Conservation (phyloP, 2,113 vertebrate genomes). For the Turnix velox region DNA sequence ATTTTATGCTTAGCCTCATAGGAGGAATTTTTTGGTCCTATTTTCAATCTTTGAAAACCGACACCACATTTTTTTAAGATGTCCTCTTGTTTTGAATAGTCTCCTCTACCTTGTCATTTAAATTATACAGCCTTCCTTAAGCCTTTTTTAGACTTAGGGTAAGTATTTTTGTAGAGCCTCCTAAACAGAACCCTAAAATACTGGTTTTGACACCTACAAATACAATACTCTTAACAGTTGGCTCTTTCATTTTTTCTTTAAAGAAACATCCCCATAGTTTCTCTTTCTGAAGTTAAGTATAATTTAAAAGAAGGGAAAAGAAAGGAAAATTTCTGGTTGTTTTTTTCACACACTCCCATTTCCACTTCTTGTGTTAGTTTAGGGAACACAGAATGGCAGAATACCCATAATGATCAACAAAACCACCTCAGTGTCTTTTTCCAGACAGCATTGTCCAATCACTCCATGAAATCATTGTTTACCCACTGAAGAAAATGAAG, state of each 20-base stretch:
- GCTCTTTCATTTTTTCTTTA: background rate
- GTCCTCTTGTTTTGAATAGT: background rate
- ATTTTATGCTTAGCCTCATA: background rate
- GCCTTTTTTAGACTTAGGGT: background rate
- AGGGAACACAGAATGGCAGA: background rate
- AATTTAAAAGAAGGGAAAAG: background rate
- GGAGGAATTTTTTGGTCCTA: background rate
- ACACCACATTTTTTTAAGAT: background rate
- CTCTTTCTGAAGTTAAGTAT: background rate
- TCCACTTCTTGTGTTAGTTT: background rate
- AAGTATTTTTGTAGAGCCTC: background rate
- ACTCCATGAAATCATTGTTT: background rate
- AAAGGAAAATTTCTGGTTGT: background rate
- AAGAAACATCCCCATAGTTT: background rate
- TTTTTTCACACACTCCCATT: background rate
- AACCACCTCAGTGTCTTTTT: background rate
- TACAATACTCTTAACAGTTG: background rate
- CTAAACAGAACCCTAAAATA: slow-evolving; percentile 14
- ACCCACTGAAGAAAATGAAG: background rate
- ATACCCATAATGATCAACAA: background rate
- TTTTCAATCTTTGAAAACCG: background rate
- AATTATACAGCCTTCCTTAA: background rate
- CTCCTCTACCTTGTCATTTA: background rate
- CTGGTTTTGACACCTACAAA: background rate
- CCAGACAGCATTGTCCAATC: background rate